Percentiles rank a stretch among this genome's conserved stretches.
These are phyloP conservation scores for Caenorhabditis afra DNA, from an alignment of 2,888 invertebrate species.

Conservation along the genomic window DNA sequence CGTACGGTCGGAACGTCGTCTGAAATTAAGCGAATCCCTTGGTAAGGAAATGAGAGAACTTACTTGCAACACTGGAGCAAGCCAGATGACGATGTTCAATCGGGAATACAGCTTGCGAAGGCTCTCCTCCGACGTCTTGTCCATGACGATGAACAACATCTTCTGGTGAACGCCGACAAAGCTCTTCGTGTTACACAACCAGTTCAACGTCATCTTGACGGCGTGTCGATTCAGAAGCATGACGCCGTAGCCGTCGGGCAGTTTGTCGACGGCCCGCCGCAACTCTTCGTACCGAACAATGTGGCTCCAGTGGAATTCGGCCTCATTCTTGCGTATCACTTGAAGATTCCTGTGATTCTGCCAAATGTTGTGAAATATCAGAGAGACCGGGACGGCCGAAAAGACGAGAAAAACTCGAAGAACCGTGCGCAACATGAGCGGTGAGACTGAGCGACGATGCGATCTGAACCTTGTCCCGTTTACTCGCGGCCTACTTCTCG, in stretches of 20 bases:
- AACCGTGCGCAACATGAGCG: conserved; percentile 10
- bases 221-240: conserved; percentile 67
- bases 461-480: conserved; percentile 7
- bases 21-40: conserved; percentile 23
- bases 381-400: conserved; percentile 46
- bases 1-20: conserved; percentile 69
- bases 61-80: conserved; percentile 67
- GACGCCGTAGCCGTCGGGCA: conserved; percentile 61
- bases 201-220: conserved; percentile 71
- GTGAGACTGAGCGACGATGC: no score
- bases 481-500: background rate
- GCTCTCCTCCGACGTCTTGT: conserved; percentile 60
- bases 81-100: conserved; percentile 63
- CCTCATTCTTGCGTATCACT: conserved; percentile 60
- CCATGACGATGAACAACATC: conserved; percentile 70
- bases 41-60: background rate
- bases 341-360: conserved; percentile 60
- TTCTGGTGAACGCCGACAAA: conserved; percentile 58
- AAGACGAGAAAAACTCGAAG: conserved; percentile 28
- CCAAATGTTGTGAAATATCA: conserved; percentile 48
- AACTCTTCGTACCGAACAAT: conserved; percentile 39
- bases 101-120: conserved; percentile 62
- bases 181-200: conserved; percentile 68
- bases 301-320: conserved; percentile 59
- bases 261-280: conserved; percentile 27